phyloP scores from a whole-genome alignment of 2,113 vertebrate genomes.

The Rhagologus leucostigma region DNA sequence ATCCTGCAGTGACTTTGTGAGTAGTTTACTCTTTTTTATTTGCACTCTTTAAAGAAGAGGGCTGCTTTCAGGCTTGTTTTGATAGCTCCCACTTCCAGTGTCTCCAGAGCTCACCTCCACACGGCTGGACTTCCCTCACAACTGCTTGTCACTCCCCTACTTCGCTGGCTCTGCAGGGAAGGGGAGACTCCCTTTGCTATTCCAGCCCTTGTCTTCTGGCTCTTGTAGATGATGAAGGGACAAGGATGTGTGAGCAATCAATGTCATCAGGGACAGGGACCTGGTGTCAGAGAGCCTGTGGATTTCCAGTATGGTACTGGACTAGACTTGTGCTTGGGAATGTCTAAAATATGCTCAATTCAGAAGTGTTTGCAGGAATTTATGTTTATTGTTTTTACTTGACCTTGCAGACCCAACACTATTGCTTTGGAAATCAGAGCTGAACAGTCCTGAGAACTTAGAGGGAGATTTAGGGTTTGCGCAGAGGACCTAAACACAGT shows the following conservation, averaged over 20 bases:
- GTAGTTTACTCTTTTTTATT: background rate
- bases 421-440: background rate
- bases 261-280: background rate
- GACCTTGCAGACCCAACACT: background rate
- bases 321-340: background rate
- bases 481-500: background rate
- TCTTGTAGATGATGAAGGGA: background rate
- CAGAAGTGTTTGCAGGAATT: background rate
- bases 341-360: background rate
- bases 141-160: background rate
- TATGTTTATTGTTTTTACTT: background rate
- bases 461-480: background rate
- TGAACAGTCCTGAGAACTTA: background rate
- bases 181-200: background rate
- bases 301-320: background rate
- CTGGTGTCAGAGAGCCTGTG: background rate
- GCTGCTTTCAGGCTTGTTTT: background rate
- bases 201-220: background rate
- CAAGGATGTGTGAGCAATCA: background rate
- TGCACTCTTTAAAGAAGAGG: background rate
- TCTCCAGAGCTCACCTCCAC: background rate
- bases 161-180: background rate
- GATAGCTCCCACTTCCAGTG: background rate
- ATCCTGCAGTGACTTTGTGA: background rate
- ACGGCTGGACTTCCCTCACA: background rate